These are phyloP conservation scores for Agapornis canus DNA, from an alignment of 2,797 vertebrate species.

Conservation along the genomic window DNA sequence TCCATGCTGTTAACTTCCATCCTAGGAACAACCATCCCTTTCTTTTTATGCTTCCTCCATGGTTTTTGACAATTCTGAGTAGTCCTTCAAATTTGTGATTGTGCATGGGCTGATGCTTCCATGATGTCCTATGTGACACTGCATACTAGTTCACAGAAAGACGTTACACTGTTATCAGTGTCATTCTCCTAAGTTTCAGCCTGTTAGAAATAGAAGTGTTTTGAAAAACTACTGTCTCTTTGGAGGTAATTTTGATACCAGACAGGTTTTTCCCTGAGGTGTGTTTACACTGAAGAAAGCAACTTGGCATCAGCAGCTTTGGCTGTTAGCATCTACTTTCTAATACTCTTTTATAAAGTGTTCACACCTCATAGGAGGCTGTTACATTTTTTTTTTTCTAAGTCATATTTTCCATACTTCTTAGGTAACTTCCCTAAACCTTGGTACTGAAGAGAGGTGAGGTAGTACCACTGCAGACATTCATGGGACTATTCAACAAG, in stretches of 20 bases:
- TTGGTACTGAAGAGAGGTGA: background rate
- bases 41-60: background rate
- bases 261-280: background rate
- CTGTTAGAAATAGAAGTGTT: background rate
- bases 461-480: background rate
- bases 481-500: rapidly evolving
- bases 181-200: background rate
- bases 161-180: background rate
- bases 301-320: background rate
- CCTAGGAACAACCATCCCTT: background rate
- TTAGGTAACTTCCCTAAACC: background rate
- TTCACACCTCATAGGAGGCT: background rate
- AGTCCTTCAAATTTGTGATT: background rate
- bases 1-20: background rate
- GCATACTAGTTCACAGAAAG: background rate
- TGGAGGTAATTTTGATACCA: background rate
- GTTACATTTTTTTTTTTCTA: background rate
- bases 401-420: background rate
- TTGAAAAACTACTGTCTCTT: background rate
- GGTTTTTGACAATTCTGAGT: background rate
- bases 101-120: background rate
- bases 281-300: background rate
- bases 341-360: background rate
- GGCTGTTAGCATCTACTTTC: background rate
- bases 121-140: rapidly evolving